Conservation (phyloP, 2,888 invertebrate species). For the Dimorphilus gyrociliatus region DNA sequence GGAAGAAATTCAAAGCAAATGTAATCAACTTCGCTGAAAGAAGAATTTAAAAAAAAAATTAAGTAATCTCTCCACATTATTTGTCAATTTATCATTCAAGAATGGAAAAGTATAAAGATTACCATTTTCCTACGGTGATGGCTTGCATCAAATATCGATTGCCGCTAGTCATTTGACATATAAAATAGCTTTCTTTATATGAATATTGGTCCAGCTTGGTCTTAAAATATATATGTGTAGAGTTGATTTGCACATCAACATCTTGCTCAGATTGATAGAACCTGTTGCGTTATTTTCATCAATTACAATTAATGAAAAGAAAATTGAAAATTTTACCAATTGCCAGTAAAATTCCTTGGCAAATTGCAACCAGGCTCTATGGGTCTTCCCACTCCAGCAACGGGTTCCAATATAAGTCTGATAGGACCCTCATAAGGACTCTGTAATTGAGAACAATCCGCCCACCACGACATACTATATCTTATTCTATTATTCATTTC, state of each 20-base stretch:
- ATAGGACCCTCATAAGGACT: slow-evolving; percentile 66
- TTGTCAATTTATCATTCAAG: background rate
- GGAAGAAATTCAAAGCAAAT: slow-evolving; percentile 91
- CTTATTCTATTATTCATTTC: slow-evolving; percentile 23
- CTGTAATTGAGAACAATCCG: slow-evolving; percentile 78
- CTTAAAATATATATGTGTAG: slow-evolving; percentile 86
- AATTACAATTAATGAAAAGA: background rate
- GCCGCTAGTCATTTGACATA: slow-evolving; percentile 79
- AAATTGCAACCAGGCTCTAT: slow-evolving; percentile 70
- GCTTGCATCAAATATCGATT: slow-evolving; percentile 85
- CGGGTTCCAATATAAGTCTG: slow-evolving; percentile 21
- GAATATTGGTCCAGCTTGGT: slow-evolving; percentile 67
- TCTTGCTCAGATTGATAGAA: slow-evolving; percentile 65
- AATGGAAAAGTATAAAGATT: slow-evolving; percentile 16
- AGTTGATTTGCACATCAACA: slow-evolving; percentile 68
- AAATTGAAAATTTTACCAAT: slow-evolving; percentile 81
- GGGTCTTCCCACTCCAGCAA: too few relatives aligned
- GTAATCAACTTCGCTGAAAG: slow-evolving; percentile 76
- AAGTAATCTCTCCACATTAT: background rate
- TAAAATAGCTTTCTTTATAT: slow-evolving; percentile 64
- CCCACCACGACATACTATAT: slow-evolving; percentile 39
- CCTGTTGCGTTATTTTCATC: background rate
- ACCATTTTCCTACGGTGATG: slow-evolving; percentile 84
- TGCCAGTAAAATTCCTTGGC: slow-evolving; percentile 78
- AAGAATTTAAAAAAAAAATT: slow-evolving; percentile 3